A percentile compares a stretch with the other conserved stretches of the same genome.
Conservation (phyloP, 2,888 invertebrate species). For the Crioceris asparagi region DNA sequence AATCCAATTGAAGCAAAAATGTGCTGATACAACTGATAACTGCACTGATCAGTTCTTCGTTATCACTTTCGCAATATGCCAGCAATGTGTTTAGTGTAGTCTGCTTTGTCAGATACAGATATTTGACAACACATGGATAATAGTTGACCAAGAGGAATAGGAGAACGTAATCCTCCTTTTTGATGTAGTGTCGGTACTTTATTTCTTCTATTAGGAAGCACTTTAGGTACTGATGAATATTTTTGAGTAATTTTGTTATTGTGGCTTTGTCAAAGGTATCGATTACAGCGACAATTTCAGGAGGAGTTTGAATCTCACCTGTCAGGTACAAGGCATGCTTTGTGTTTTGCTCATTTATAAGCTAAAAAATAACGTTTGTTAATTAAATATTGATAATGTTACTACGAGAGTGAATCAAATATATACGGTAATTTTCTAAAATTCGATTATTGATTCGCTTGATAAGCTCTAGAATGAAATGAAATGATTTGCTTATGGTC, state of each 20-base stretch:
- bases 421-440: too few relatives aligned
- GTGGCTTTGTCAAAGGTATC: slow-evolving; percentile 18
- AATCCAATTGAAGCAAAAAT: slow-evolving; percentile 23
- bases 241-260: slow-evolving; percentile 21
- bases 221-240: slow-evolving; percentile 22
- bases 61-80: slow-evolving; percentile 23
- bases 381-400: too few relatives aligned
- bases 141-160: slow-evolving; percentile 27
- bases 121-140: slow-evolving; percentile 29
- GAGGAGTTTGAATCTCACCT: slow-evolving; percentile 23
- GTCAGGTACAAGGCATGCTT: slow-evolving; percentile 22
- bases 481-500: too few relatives aligned
- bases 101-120: slow-evolving; percentile 23
- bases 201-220: slow-evolving; percentile 22
- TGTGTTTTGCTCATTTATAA: background rate
- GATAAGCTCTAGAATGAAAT: too few relatives aligned
- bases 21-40: slow-evolving; percentile 28
- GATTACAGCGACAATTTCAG: slow-evolving; percentile 18
- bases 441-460: too few relatives aligned
- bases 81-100: slow-evolving; percentile 28
- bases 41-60: slow-evolving; percentile 30
- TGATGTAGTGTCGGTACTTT: slow-evolving; percentile 18
- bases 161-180: slow-evolving; percentile 19
- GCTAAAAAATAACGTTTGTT: too few relatives aligned
- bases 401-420: too few relatives aligned